Evolutionary conservation across 1,140 invertebrate genomes (phyloP), one percentile per base, ranked within the genome.

Genomic region (Glossosoma conforme): DNA sequence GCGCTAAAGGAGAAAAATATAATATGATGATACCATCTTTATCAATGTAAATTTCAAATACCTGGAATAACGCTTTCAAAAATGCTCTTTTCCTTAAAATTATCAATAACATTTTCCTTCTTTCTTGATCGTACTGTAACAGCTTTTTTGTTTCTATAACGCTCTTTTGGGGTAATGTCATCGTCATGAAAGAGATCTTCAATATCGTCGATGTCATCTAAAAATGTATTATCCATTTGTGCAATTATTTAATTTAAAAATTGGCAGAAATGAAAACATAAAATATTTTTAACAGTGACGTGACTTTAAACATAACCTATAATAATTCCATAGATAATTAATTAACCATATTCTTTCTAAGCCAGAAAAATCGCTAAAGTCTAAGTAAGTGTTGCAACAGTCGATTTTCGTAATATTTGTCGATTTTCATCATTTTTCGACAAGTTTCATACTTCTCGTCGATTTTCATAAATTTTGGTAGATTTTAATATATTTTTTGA

Each of bases 121-220:
- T 81, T 78, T 51, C 75, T 84, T 1, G 77, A 76, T 30, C 82
- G 72, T 9, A 85, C 67, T 45, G 74, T 83, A 2, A 88, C 79
- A 64, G 68, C 75, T 65, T 84, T 87, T 50, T 81, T 78, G 51
- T 74, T 80, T 44, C 78, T 79, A 61, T 86, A 86, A 58, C 84
- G 70, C 57, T 86, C 78, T 61, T 86, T 86, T 0, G 85, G 85
- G 22, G 80, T 84, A 25, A 89, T 81, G 62, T 89, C 86, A 62
- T 88, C 81, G 0, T 84, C 78, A 15, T 80, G 82, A 69, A 89
- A 85, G 44, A 90, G 70, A 75, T 90, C 87, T 68, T 89, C 87
- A 47, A 89, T 89, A 71, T 90, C 87, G 18, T 58, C 55, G 4
- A 58, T 53, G 15, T 41, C 43, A 22, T 42, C 48, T 32, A 15